Conservation (phyloP, 1,140 invertebrate genomes). For the Drosophila aff. region DNA sequence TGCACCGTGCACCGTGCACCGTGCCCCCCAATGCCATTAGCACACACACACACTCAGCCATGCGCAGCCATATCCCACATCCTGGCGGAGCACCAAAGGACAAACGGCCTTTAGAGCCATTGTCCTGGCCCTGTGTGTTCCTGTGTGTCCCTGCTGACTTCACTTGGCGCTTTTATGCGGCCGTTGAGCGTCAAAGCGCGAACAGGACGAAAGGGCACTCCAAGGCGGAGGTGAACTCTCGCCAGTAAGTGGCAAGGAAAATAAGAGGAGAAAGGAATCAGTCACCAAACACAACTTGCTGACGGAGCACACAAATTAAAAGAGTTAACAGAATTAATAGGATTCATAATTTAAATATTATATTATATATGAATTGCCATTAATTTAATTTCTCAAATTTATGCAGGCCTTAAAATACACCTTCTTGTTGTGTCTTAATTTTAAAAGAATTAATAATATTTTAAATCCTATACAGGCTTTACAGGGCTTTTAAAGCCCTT, state of each 20-base stretch:
- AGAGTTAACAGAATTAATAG: background rate
- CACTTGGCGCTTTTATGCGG: constrained; percentile 32
- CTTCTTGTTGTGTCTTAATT: too few relatives aligned
- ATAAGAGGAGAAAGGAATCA: background rate
- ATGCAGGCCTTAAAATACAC: too few relatives aligned
- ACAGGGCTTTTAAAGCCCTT: too few relatives aligned
- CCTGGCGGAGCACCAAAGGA: constrained; percentile 1
- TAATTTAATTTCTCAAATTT: too few relatives aligned
- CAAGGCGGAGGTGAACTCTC: constrained; percentile 5
- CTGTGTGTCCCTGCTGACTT: constrained; percentile 8
- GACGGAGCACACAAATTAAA: background rate
- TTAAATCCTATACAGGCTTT: too few relatives aligned
- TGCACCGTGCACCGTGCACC: background rate
- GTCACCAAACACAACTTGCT: background rate
- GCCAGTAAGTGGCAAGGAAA: background rate
- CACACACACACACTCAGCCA: background rate
- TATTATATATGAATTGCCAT: too few relatives aligned
- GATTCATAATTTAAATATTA: too few relatives aligned
- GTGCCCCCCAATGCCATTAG: constrained; percentile 9
- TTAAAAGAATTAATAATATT: too few relatives aligned
- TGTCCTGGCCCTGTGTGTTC: constrained; percentile 9
- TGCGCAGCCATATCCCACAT: background rate
- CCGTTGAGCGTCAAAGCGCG: constrained; percentile 31
- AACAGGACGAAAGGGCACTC: constrained; percentile 12
- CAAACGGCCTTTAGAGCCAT: constrained; percentile 21